Evolutionary conservation across 1,140 invertebrate genomes (phyloP), one percentile per base, ranked within the genome.

Genomic region (Scaptomyza graminum): DNA sequence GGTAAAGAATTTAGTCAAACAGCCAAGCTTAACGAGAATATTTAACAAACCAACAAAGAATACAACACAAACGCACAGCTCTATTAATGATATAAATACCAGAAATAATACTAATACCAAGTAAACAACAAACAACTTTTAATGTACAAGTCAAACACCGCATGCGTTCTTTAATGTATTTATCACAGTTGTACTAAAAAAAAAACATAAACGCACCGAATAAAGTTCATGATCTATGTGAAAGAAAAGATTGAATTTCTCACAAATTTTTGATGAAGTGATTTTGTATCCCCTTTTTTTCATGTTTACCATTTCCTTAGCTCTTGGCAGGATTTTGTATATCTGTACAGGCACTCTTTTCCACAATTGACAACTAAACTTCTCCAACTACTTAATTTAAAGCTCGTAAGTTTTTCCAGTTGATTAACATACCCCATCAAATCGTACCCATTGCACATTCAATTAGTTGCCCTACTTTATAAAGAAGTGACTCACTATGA

Each of bases 181-280:
- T 76, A 79, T 49, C 54, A 75, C 79, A 82, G 70, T 60, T 77
- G 70, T 57, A 34, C 31, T 34, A 70, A 50, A 78, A 72, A 63
- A 37, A 63, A 56, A 62, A 34, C 37, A 31, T 6, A 31, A 31
- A 60, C 41, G 51, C 50, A 74, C 78, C 74, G 34, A 85, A 85
- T 85, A 87, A 87, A 85, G 77, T 69, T 68, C 63, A 75, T 55
- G 51, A 78, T 37, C 56, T 50, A 54, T 41, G 37, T 55, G 11
- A 54, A 6, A 46, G 28, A 22, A 22, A 22, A 22, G 18, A 22
- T 22, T 1, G 18, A 1, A 18, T 18, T 18, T 18, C 1, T 18
- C 18, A 18, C 18, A 18, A 18, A 18, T 18, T 18, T 18, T 47
- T 31, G 18, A 7, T 34, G 8, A 2, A 8, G 16, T 22, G 18